Percentiles rank a stretch among this genome's conserved stretches.
These are phyloP conservation scores for Acropternis orthonyx DNA, from an alignment of 2,797 vertebrate species.

Conservation along the genomic window DNA sequence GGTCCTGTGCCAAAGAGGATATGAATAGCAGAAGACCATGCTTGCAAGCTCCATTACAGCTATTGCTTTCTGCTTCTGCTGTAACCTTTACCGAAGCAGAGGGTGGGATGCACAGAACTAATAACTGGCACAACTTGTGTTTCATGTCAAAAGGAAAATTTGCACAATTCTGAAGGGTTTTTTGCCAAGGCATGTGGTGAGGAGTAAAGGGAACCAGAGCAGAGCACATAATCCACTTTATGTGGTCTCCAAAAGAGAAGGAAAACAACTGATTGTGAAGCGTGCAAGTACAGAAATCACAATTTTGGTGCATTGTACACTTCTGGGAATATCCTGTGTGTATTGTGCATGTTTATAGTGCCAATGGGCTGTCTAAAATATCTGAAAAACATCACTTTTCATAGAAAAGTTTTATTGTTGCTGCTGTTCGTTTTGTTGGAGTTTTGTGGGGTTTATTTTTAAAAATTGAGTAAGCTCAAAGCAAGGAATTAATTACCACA, in stretches of 20 bases:
- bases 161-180: not conserved
- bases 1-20: not conserved
- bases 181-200: not conserved
- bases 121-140: not conserved
- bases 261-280: not conserved
- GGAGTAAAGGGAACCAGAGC: not conserved
- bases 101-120: not conserved
- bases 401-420: not conserved
- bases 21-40: not conserved
- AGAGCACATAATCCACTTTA: not conserved
- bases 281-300: not conserved
- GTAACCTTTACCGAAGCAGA: not conserved
- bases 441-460: not conserved
- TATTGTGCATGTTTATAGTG: not conserved
- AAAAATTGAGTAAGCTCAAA: not conserved
- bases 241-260: not conserved
- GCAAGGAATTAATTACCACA: not conserved
- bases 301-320: not conserved
- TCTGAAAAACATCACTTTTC: not conserved
- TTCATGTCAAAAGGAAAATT: not conserved
- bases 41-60: not conserved
- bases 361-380: not conserved
- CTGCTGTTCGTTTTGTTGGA: not conserved
- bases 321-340: not conserved
- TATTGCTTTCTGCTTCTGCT: not conserved